Base-by-base conservation (phyloP, 2,113 vertebrate species). In the Grammatotria lemairii region DNA sequence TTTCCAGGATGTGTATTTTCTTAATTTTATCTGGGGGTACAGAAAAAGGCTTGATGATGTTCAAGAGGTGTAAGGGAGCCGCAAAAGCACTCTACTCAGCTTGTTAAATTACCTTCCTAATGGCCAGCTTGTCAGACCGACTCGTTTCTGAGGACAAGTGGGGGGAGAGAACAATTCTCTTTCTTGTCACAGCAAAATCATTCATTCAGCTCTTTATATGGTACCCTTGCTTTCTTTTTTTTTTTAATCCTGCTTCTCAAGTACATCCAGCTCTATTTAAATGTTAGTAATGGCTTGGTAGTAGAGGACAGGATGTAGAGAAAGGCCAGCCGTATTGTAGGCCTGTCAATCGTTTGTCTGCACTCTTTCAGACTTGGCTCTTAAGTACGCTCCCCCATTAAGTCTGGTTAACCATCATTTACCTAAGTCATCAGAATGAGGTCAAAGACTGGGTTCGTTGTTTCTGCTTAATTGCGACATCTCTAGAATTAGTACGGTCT, bases 101-200 rank as follows among this genome's bases (percentile, higher is more conserved):
- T 95, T 92, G 88, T 95, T 84, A 95, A 95, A 96, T 95, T 95
- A 95, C 92, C 86, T 86, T 90, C 87, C 93, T 95, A 96, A 95
- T 95, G 94, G 91, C 89, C 87, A 89, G 91, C 93, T 93, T 95
- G 94, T 94, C 94, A 94, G 94, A 89, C 92, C 26, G 65, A 86
- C 84, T 91, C 60, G 45, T 90, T 87, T 93, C 73, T 49, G 85
- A 93, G 91, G 90, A 94, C 88, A 92, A 93, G 88, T 89, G 83
- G 87, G 88, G 92, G 91, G 92, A 80, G 86, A 11, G 10, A 79
- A 87, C 88, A 89, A 93, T 93, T 95, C 81, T 94, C 60, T 90
- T 80, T 75, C 91, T 90, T 94, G 94, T 95, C 92, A 94, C 42
- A 94, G 91, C 87, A 88, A 90, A 94, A 94, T 93, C 92, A 94